phyloP scores from a whole-genome alignment of 1,140 invertebrate genomes.

The Hypsibius dujardini region DNA sequence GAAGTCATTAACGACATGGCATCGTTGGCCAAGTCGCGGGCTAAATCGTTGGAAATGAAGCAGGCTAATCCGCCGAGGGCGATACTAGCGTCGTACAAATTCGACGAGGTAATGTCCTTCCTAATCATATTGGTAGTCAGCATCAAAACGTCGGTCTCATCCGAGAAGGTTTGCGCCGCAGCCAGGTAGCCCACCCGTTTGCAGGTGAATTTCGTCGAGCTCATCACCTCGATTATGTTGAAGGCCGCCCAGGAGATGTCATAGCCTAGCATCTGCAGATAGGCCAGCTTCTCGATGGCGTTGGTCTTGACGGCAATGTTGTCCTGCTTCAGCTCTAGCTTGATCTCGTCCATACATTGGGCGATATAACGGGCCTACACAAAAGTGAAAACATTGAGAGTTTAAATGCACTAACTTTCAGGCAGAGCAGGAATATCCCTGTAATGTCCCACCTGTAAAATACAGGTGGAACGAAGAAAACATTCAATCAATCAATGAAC shows the following conservation, averaged over 20 bases:
- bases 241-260: conserved; percentile 99
- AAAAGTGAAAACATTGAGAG: conserved; percentile 23
- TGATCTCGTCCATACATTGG: conserved; percentile 99
- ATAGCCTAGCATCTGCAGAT: conserved; percentile 99
- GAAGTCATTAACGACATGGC: conserved; percentile 79
- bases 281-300: conserved; percentile 94
- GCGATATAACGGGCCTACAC: conserved; percentile 92
- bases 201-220: conserved; percentile 90
- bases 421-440: too few species aligned
- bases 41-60: conserved; percentile 88
- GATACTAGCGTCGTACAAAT: conserved; percentile 92
- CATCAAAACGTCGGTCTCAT: conserved; percentile 92
- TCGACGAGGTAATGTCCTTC: conserved; percentile 51
- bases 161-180: conserved; percentile 89
- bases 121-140: conserved; percentile 98
- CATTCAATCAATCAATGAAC: too few species aligned
- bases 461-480: too few species aligned
- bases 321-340: conserved; percentile 86
- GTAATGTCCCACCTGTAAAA: too few species aligned
- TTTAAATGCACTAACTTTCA: too few species aligned
- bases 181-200: conserved; percentile 94
- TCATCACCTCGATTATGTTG: conserved; percentile 99
- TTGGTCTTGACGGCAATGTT: conserved; percentile 95
- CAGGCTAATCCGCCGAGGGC: conserved; percentile 87
- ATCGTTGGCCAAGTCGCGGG: conserved; percentile 90